Percentiles rank a stretch among this genome's conserved stretches.
These are phyloP conservation scores for Hydropsyche betteni DNA, from an alignment of 2,888 invertebrate genomes.

Conservation along the genomic window DNA sequence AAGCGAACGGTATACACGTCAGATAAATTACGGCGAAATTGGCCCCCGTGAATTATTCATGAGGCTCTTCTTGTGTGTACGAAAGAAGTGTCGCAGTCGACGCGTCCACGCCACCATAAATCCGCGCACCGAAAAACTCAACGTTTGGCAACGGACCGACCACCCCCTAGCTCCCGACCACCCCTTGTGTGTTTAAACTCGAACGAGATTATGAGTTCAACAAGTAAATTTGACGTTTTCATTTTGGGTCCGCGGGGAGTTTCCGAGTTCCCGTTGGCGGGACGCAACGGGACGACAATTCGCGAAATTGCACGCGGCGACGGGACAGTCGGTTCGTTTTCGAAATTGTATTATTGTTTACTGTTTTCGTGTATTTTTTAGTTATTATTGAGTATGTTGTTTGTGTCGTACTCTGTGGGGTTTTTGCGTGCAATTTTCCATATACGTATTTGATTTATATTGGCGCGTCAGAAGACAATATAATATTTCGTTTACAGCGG, in stretches of 20 bases:
- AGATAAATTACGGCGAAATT: constrained; percentile 35
- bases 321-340: too few relatives aligned
- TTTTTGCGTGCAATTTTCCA: too few relatives aligned
- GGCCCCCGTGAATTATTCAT: constrained; percentile 47
- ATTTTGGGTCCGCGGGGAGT: constrained; percentile 46
- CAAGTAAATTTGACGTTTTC: constrained; percentile 52
- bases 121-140: constrained; percentile 48
- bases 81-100: constrained; percentile 2
- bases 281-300: too few relatives aligned
- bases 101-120: constrained; percentile 41
- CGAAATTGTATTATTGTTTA: too few relatives aligned
- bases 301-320: constrained; percentile 10
- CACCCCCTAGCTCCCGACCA: constrained; percentile 31
- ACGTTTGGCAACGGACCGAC: constrained; percentile 50
- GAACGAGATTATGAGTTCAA: constrained; percentile 51
- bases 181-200: constrained; percentile 46
- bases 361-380: too few relatives aligned
- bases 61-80: constrained; percentile 28
- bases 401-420: too few relatives aligned
- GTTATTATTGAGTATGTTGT: too few relatives aligned
- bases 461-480: neutral
- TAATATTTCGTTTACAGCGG: constrained; percentile 12
- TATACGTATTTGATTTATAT: too few relatives aligned
- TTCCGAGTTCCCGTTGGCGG: constrained; percentile 42
- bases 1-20: too few relatives aligned